These are phyloP conservation scores for Pangasius larnaudii DNA, from an alignment of 2,797 vertebrate genomes.

Conservation along the genomic window DNA sequence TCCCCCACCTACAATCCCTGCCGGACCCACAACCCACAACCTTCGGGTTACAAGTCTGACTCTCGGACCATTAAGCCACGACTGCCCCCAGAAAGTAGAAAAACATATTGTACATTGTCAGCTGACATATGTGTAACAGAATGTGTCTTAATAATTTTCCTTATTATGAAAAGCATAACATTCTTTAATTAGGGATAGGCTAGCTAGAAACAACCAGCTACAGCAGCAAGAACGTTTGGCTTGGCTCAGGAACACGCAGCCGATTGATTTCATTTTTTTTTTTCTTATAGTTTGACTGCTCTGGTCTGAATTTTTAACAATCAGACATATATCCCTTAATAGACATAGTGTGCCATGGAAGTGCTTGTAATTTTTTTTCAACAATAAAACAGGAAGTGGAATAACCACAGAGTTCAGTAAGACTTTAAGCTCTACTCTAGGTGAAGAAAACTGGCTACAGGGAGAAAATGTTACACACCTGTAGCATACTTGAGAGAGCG, in stretches of 20 bases:
- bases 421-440: neutral
- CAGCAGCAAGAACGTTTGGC: neutral
- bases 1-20: no score
- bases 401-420: neutral
- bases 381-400: neutral
- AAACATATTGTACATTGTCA: neutral
- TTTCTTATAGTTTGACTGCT: neutral
- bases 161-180: neutral
- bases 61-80: no score
- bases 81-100: no score
- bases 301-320: neutral
- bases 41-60: no score
- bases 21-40: no score
- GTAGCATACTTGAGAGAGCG: slow-evolving; percentile 69
- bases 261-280: neutral
- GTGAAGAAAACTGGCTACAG: neutral
- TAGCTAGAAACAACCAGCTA: neutral
- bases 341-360: neutral
- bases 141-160: slow-evolving; percentile 1
- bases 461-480: slow-evolving; percentile 61
- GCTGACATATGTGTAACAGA: neutral
- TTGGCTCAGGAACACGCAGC: neutral
- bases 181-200: neutral
- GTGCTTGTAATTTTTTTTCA: neutral
- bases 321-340: neutral